Evolutionary conservation across 2,797 vertebrate species (phyloP), one percentile per base, ranked within the genome.

Genomic region (Liasis olivaceus): DNA sequence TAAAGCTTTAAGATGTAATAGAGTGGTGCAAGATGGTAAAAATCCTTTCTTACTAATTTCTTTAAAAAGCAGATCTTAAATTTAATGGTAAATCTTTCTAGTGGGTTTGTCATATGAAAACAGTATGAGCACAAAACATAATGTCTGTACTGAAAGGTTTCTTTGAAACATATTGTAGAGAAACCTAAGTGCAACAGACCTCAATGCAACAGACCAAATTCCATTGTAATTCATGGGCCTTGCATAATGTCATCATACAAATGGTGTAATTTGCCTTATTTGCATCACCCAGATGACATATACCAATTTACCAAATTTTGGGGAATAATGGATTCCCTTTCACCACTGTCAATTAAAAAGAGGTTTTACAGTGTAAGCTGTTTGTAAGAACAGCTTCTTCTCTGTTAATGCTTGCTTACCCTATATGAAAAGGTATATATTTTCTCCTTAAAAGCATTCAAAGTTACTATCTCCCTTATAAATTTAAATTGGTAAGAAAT

Each of bases 61-160:
- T 97, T 96, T 97, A 92, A 97, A 96, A 96, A 5, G 1, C 54
- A 95, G 92, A 96, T 94, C 66, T 92, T 91, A 69, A 92, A 88
- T 93, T 95, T 5, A 96, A 96, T 0, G 0, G 89, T 94, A 96
- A 96, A 96, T 96, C 96, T 95, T 96, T 95, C 95, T 94, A 93
- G 60, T 94, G 95, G 93, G 95, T 96, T 96, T 97, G 95, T 95
- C 93, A 94, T 93, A 94, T 90, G 93, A 60, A 92, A 66, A 96
- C 91, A 84, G 85, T 95, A 90, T 0, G 0, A 92, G 87, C 95
- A 89, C 85, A 89, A 22, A 91, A 15, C 92, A 90, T 95, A 87
- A 92, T 91, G 84, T 42, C 62, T 95, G 28, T 91, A 28, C 0
- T 93, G 94, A 92, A 92, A 96, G 90, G 36, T 86, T 89, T 91